A percentile compares a stretch with the other conserved stretches of the same genome.
These are phyloP conservation scores for Gallinago stenura DNA, from an alignment of 2,797 vertebrate species.

Conservation along the genomic window DNA sequence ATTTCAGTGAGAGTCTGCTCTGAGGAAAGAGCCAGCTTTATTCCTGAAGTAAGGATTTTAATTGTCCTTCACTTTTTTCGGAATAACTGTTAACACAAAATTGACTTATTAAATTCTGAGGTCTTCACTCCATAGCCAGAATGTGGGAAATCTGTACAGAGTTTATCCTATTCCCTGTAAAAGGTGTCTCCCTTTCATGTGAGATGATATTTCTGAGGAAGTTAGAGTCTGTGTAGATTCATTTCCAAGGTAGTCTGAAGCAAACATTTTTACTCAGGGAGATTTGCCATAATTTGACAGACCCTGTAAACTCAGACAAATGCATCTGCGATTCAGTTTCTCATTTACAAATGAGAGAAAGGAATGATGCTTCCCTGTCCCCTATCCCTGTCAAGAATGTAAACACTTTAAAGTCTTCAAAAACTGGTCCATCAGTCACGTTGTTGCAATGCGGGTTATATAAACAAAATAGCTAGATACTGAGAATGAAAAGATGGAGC, in stretches of 20 bases:
- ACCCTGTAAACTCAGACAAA: neutral
- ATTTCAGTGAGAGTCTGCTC: neutral
- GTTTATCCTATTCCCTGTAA: neutral
- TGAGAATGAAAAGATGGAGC: neutral
- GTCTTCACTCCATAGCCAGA: neutral
- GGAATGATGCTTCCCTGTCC: neutral
- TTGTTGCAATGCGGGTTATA: neutral
- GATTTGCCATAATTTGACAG: neutral
- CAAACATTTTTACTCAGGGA: neutral
- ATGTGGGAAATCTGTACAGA: neutral
- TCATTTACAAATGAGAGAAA: neutral
- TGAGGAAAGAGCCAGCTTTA: neutral
- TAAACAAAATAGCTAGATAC: neutral
- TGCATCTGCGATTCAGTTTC: neutral
- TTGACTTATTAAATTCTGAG: neutral
- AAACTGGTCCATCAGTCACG: neutral
- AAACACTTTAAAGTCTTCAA: neutral
- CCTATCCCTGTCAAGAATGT: neutral
- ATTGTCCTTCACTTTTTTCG: neutral
- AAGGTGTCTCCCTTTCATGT: neutral
- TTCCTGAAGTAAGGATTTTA: neutral
- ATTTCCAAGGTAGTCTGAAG: neutral
- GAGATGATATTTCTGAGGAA: neutral
- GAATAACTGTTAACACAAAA: neutral
- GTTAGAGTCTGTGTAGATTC: neutral